Evolutionary conservation across 2,888 invertebrate species (phyloP).

Genomic region (Melanargia galathea): DNA sequence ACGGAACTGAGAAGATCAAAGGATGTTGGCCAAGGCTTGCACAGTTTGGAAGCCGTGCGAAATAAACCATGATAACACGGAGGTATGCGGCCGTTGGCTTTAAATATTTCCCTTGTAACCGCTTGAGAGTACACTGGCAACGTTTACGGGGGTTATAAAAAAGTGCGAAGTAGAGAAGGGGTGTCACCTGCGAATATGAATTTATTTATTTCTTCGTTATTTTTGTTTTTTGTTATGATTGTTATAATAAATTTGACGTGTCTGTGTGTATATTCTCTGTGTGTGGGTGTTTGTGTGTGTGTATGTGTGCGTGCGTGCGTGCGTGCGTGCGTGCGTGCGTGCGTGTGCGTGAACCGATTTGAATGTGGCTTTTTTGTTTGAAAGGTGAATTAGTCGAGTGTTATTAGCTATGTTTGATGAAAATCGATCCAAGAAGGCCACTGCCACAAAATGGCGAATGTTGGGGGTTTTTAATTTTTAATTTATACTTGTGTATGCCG

Average conservation of each 20-base stretch:
- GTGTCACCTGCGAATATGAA: background rate
- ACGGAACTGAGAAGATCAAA: conserved; percentile 39
- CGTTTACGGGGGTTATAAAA: conserved; percentile 22
- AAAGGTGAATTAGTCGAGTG: too few species aligned
- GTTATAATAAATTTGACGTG: too few species aligned
- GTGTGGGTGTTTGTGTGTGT: too few species aligned
- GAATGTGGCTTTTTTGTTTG: too few species aligned
- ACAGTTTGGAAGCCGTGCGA: conserved; percentile 66
- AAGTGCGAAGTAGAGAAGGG: conserved; percentile 11
- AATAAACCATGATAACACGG: conserved; percentile 73
- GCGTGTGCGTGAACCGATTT: too few species aligned
- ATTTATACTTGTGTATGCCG: conserved; percentile 1
- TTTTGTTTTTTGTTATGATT: background rate
- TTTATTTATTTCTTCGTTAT: background rate
- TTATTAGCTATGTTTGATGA: too few species aligned
- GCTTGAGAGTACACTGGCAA: conserved; percentile 29
- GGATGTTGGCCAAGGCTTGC: conserved; percentile 43
- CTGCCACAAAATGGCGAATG: too few species aligned
- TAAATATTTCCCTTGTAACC: conserved; percentile 49
- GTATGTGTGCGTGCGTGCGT: too few species aligned
- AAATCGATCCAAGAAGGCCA: too few species aligned
- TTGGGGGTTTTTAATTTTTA: too few species aligned
- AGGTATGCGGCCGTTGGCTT: conserved; percentile 63
- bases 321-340: too few species aligned
- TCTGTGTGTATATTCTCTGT: too few species aligned